A percentile compares a stretch with the other conserved stretches of the same genome.
Conservation (phyloP, 2,888 invertebrate species). For the Cacoxenus indagator region DNA sequence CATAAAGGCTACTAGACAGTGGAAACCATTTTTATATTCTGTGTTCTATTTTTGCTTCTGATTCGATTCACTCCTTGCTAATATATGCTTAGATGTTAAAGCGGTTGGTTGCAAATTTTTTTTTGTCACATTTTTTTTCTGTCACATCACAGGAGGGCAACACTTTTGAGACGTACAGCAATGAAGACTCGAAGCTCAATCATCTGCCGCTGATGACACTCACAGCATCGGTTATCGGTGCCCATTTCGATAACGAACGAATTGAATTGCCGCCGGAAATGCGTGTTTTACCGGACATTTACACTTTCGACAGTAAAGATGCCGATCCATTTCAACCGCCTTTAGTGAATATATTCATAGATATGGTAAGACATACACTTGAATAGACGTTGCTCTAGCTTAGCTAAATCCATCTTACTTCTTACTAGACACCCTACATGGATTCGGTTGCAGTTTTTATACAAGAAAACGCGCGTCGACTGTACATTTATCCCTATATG, state of each 20-base stretch:
- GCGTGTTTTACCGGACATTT: constrained; percentile 52
- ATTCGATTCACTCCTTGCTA: not conserved
- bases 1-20: too few species aligned
- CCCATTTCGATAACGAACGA: constrained; percentile 61
- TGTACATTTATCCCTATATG: constrained; percentile 69
- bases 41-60: not conserved
- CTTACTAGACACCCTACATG: constrained; percentile 47
- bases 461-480: constrained; percentile 60
- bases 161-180: constrained; percentile 59
- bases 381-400: not conserved
- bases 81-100: not conserved
- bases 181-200: constrained; percentile 62
- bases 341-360: constrained; percentile 20
- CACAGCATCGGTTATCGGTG: constrained; percentile 67
- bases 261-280: constrained; percentile 53
- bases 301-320: constrained; percentile 58
- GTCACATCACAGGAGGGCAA: constrained; percentile 58
- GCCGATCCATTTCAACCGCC: constrained; percentile 54
- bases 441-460: constrained; percentile 59
- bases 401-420: not conserved
- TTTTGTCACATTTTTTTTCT: not conserved
- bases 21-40: too few species aligned
- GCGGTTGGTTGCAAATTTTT: not conserved
- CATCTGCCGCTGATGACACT: constrained; percentile 68
- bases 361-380: constrained; percentile 36